These are phyloP conservation scores for Odontomachus brunneus DNA, from an alignment of 1,140 invertebrate species.

Conservation along the genomic window DNA sequence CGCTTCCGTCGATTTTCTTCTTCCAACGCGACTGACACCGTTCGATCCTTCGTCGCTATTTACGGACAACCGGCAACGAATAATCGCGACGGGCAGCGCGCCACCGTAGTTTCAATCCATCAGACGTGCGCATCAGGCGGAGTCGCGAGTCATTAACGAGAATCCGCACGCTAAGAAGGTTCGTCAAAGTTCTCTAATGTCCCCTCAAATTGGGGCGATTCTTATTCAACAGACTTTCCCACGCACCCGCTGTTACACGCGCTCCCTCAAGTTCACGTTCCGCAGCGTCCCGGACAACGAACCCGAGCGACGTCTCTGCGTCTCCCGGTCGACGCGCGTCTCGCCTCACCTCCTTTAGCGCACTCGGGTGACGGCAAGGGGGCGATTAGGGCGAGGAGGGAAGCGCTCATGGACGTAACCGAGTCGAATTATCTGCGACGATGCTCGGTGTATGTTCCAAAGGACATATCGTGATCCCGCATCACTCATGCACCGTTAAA, in stretches of 20 bases:
- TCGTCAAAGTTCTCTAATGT: slow-evolving; percentile 35
- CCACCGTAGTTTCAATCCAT: slow-evolving; percentile 15
- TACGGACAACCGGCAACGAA: not conserved
- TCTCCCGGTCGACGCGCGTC: too few species aligned
- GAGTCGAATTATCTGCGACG: slow-evolving; percentile 57
- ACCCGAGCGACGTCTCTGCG: not conserved
- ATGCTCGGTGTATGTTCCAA: slow-evolving; percentile 38
- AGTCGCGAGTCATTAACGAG: slow-evolving; percentile 23
- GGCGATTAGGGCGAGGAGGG: slow-evolving; percentile 35
- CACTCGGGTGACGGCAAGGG: slow-evolving; percentile 19
- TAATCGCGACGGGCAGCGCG: not conserved
- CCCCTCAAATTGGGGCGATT: slow-evolving; percentile 24
- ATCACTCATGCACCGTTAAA: slow-evolving; percentile 77
- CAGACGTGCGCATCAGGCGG: not conserved
- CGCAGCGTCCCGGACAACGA: too few species aligned
- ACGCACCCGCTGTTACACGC: too few species aligned
- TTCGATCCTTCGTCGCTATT: not conserved
- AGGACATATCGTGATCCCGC: slow-evolving; percentile 73
- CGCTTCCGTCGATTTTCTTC: too few species aligned
- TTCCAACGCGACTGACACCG: too few species aligned
- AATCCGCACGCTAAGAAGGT: slow-evolving; percentile 23
- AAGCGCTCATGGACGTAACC: slow-evolving; percentile 35
- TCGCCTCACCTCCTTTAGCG: slow-evolving; percentile 1
- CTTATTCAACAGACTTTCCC: slow-evolving; percentile 36
- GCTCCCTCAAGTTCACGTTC: too few species aligned